Percentiles rank a stretch among this genome's conserved stretches.
Conservation (phyloP, 2,888 invertebrate species). For the Agapetus fuscipes region DNA sequence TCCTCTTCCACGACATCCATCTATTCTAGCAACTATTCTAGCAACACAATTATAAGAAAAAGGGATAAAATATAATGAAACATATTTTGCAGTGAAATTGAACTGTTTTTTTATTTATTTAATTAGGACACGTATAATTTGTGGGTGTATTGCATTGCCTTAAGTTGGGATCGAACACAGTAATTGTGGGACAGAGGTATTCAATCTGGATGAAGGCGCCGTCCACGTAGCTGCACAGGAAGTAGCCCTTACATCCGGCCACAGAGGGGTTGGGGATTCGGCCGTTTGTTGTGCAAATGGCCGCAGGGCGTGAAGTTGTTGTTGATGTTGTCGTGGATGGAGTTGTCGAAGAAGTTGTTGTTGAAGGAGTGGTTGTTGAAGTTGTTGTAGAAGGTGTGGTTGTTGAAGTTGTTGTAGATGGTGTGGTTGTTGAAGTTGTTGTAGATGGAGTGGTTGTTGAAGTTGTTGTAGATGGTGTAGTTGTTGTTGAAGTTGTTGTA, state of each 20-base stretch:
- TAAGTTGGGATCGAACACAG: slow-evolving; percentile 8
- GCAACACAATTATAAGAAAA: too few relatives aligned
- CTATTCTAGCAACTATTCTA: too few relatives aligned
- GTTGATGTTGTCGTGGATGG: background rate
- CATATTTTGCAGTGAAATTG: too few relatives aligned
- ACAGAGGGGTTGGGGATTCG: slow-evolving; percentile 1
- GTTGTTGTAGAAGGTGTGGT: slow-evolving; percentile 2
- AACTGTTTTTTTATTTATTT: background rate
- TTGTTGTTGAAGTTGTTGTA: background rate
- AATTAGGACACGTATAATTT: slow-evolving; percentile 3
- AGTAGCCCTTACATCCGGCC: slow-evolving; percentile 3
- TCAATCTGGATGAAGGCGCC: background rate
- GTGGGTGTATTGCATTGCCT: slow-evolving; percentile 2
- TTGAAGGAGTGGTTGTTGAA: background rate
- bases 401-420: background rate
- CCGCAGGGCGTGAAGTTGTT: background rate
- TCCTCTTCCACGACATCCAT: too few relatives aligned
- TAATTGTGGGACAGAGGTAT: slow-evolving; percentile 2
- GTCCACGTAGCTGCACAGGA: background rate
- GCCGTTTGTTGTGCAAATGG: background rate
- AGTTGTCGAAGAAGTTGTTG: background rate
- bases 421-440: background rate
- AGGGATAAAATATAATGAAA: too few relatives aligned
- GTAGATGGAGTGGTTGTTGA: background rate
- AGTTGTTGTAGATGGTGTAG: background rate